Percentiles rank a stretch among this genome's conserved stretches.
These are phyloP conservation scores for Scaeva pyrastri DNA, from an alignment of 2,888 invertebrate genomes.

Conservation along the genomic window DNA sequence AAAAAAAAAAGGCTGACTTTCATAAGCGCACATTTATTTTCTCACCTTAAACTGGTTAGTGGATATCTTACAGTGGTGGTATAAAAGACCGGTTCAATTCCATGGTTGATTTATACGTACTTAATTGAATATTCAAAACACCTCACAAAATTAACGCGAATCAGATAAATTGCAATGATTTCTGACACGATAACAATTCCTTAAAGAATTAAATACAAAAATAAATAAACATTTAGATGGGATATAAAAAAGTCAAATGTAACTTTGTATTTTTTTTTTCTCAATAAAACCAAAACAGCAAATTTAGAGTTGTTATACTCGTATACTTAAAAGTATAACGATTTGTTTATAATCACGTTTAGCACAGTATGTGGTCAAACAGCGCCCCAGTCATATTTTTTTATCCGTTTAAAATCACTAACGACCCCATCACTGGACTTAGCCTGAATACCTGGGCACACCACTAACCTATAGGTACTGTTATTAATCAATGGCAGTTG, in stretches of 20 bases:
- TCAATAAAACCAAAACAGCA: background rate
- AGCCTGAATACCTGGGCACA: background rate
- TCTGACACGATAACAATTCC: constrained; percentile 39
- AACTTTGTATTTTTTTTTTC: background rate
- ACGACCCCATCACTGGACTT: constrained; percentile 1
- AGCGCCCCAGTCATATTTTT: background rate
- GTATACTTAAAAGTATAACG: background rate
- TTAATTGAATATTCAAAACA: constrained; percentile 67
- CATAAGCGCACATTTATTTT: constrained; percentile 39
- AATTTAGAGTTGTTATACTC: background rate
- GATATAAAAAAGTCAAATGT: background rate
- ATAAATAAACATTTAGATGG: background rate
- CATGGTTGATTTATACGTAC: background rate
- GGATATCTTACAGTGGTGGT: constrained; percentile 19
- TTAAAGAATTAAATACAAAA: background rate
- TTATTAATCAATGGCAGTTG: constrained; percentile 1
- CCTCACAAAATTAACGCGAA: constrained; percentile 68
- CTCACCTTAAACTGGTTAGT: background rate
- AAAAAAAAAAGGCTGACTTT: constrained; percentile 49
- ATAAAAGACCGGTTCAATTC: constrained; percentile 38
- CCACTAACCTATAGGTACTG: constrained; percentile 3
- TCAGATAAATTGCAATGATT: constrained; percentile 64
- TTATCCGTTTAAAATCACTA: constrained; percentile 8
- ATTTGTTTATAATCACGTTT: constrained; percentile 33
- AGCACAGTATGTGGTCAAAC: constrained; percentile 28